phyloP scores from a whole-genome alignment of 1,140 invertebrate genomes.

The Drosophila sulfurigaster region DNA sequence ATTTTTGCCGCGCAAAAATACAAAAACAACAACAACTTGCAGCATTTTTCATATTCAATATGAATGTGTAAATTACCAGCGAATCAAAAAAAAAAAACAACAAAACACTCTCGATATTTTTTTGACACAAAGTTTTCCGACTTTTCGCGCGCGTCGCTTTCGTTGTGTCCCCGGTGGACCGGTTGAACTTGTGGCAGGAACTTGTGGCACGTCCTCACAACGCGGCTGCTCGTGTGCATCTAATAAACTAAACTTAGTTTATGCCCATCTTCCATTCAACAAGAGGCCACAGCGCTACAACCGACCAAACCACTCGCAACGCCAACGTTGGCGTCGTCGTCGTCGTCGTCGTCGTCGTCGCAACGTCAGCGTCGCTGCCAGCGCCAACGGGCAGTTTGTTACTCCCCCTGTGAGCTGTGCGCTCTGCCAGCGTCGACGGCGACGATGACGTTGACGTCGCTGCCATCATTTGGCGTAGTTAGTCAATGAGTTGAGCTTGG shows the following conservation, averaged over 20 bases:
- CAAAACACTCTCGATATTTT: constrained; percentile 9
- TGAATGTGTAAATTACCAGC: neutral
- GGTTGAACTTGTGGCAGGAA: constrained; percentile 28
- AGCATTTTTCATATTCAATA: constrained; percentile 2
- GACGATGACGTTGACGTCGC: constrained; percentile 9
- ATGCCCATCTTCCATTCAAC: constrained; percentile 61
- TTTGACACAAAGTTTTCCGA: constrained; percentile 5
- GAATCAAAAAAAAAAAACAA: neutral
- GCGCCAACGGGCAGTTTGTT: constrained; percentile 56
- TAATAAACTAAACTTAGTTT: constrained; percentile 73
- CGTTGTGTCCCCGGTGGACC: neutral
- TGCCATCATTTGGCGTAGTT: constrained; percentile 30
- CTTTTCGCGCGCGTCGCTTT: constrained; percentile 22
- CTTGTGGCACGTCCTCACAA: constrained; percentile 71
- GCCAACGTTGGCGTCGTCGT: constrained; percentile 23
- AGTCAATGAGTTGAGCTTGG: constrained; percentile 21
- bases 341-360: constrained; percentile 52
- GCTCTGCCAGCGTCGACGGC: constrained; percentile 20
- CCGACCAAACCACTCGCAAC: constrained; percentile 57
- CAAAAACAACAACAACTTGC: constrained; percentile 13
- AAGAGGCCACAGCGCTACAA: constrained; percentile 38
- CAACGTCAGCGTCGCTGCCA: constrained; percentile 52
- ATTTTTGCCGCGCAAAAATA: constrained; percentile 48
- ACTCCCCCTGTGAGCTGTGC: constrained; percentile 33
- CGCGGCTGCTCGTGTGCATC: constrained; percentile 82